Percentiles rank a stretch among this genome's conserved stretches.
Conservation (phyloP, 1,140 invertebrate genomes). For the Caenorhabditis inopinata region DNA sequence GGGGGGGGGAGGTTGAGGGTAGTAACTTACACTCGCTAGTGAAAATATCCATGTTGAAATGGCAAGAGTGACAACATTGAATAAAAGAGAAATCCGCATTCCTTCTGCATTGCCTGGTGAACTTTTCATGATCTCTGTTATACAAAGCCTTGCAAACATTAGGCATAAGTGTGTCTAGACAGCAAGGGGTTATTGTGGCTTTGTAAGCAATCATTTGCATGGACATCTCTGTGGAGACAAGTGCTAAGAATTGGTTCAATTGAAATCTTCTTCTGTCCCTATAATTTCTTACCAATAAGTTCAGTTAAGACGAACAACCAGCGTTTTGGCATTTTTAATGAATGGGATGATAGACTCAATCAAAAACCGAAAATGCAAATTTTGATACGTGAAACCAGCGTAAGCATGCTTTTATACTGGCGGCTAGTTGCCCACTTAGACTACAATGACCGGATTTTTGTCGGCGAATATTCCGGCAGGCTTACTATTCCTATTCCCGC, state of each 20-base stretch:
- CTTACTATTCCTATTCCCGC: background rate
- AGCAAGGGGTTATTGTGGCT: constrained; percentile 50
- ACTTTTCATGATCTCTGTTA: constrained; percentile 46
- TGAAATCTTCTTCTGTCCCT: background rate
- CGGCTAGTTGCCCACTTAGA: background rate
- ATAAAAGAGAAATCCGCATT: constrained; percentile 52
- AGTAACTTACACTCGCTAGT: constrained; percentile 21
- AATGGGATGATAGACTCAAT: background rate
- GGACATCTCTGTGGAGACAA: constrained; percentile 13
- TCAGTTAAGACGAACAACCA: background rate
- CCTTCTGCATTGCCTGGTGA: constrained; percentile 43
- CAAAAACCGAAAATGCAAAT: background rate
- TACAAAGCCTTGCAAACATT: constrained; percentile 50
- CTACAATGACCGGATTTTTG: background rate
- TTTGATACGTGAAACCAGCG: constrained; percentile 21
- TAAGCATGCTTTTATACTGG: constrained; percentile 22
- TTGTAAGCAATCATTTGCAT: constrained; percentile 37
- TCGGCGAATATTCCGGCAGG: background rate
- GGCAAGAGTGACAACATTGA: constrained; percentile 52
- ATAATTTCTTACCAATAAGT: background rate
- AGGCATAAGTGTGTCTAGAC: constrained; percentile 47
- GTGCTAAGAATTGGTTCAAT: background rate
- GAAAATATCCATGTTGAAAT: constrained; percentile 48
- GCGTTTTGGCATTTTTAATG: background rate
- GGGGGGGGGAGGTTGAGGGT: background rate